Conservation (phyloP, 1,140 invertebrate genomes). For the Carposina sasakii region DNA sequence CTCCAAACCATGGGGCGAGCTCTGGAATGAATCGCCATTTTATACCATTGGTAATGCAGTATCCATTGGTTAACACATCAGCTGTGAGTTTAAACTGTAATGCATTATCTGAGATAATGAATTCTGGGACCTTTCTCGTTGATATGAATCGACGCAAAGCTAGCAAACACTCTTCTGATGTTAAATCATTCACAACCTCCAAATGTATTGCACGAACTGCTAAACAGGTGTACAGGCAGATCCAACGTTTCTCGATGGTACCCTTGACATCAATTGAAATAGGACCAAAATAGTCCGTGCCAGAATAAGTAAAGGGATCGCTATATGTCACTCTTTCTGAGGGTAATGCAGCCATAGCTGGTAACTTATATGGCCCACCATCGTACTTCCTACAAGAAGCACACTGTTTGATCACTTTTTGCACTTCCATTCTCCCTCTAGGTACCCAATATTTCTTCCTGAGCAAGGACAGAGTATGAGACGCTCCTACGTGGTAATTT, state of each 20-base stretch:
- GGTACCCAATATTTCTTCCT: slow-evolving; percentile 22
- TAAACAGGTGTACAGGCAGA: slow-evolving; percentile 36
- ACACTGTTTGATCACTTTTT: slow-evolving; percentile 14
- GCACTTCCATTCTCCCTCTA: slow-evolving; percentile 18
- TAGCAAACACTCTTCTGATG: slow-evolving; percentile 29
- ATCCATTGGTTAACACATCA: not conserved
- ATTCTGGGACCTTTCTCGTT: slow-evolving; percentile 23
- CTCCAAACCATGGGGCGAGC: slow-evolving; percentile 4
- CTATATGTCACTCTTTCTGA: slow-evolving; percentile 9
- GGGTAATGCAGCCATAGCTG: slow-evolving; percentile 19
- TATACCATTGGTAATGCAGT: slow-evolving; percentile 14
- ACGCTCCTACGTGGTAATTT: slow-evolving; percentile 22
- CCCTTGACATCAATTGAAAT: not conserved
- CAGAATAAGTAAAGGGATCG: not conserved
- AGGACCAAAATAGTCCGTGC: slow-evolving; percentile 10
- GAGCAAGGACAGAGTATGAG: slow-evolving; percentile 18
- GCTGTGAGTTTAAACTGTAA: slow-evolving; percentile 4
- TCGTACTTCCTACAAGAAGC: slow-evolving; percentile 19
- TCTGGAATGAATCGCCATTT: slow-evolving; percentile 11
- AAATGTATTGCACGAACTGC: slow-evolving; percentile 35
- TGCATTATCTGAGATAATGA: slow-evolving; percentile 38
- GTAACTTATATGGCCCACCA: slow-evolving; percentile 25
- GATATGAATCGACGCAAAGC: slow-evolving; percentile 35
- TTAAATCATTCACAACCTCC: slow-evolving; percentile 32
- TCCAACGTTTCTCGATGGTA: slow-evolving; percentile 27